phyloP scores from a whole-genome alignment of 1,140 invertebrate genomes.

The Lasioglossum albipes region DNA sequence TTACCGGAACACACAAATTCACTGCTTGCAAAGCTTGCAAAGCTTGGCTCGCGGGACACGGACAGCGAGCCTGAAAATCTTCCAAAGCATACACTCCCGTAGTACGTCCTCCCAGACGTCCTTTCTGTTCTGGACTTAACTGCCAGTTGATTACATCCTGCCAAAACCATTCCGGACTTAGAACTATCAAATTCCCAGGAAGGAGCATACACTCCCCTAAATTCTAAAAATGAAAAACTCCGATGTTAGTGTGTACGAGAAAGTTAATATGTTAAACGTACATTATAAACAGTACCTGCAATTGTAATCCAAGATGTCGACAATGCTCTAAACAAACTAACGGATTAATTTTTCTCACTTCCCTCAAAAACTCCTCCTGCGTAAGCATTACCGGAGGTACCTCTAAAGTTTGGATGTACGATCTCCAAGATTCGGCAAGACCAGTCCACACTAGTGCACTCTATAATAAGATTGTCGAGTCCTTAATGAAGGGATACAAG shows the following conservation, averaged over 20 bases:
- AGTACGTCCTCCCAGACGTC: constrained; percentile 82
- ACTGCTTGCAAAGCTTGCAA: constrained; percentile 86
- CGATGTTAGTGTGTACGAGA: no score
- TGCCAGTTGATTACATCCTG: constrained; percentile 86
- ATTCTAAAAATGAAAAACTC: constrained; percentile 60
- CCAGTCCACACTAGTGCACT: constrained; percentile 76
- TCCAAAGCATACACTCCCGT: constrained; percentile 89
- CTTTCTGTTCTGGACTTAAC: constrained; percentile 84
- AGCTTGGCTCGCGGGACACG: constrained; percentile 87
- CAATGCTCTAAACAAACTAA: constrained; percentile 76
- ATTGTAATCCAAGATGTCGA: constrained; percentile 73
- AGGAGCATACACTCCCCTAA: constrained; percentile 77
- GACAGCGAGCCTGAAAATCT: constrained; percentile 89
- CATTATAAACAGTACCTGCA: constrained; percentile 65
- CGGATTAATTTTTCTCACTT: constrained; percentile 77
- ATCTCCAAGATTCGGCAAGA: constrained; percentile 75
- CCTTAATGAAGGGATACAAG: constrained; percentile 37
- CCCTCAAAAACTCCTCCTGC: constrained; percentile 71
- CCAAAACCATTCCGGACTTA: constrained; percentile 89
- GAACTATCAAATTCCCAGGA: constrained; percentile 85
- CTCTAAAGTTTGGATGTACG: constrained; percentile 73
- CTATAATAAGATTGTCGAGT: constrained; percentile 66
- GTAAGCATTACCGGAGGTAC: constrained; percentile 75
- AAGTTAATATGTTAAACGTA: neutral
- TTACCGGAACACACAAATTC: constrained; percentile 86